A percentile compares a stretch with the other conserved stretches of the same genome.
These are phyloP conservation scores for Pseudomyrmex sp. DNA, from an alignment of 1,140 invertebrate genomes.

Conservation along the genomic window DNA sequence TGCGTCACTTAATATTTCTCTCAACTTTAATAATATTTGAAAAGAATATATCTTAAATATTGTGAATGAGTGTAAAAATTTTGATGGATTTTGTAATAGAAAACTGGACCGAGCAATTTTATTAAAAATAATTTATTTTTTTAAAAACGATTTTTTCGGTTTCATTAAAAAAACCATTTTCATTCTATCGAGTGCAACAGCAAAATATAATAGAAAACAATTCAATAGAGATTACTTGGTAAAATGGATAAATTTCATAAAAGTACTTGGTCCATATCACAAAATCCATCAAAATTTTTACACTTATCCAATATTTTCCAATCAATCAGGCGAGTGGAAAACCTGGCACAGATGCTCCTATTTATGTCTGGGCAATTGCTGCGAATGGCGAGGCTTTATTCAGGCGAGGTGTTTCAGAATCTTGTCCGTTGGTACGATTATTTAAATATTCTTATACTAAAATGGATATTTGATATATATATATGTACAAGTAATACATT, in stretches of 20 bases:
- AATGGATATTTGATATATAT: no score
- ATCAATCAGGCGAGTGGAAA: slow-evolving; percentile 73
- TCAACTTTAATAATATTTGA: slow-evolving; percentile 16
- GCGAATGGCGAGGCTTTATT: slow-evolving; percentile 93
- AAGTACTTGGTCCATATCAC: no score
- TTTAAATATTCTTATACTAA: slow-evolving; percentile 24
- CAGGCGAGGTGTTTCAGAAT: slow-evolving; percentile 90
- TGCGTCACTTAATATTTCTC: slow-evolving; percentile 74
- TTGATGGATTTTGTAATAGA: no score
- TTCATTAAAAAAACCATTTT: no score
- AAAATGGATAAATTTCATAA: no score
- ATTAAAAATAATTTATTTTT: no score
- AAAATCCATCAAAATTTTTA: no score
- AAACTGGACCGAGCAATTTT: no score
- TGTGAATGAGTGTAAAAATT: background rate
- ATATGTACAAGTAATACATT: slow-evolving; percentile 15
- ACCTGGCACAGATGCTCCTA: slow-evolving; percentile 80
- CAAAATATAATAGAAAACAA: no score
- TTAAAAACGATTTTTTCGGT: no score
- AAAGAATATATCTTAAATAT: slow-evolving; percentile 20
- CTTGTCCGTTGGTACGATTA: slow-evolving; percentile 88
- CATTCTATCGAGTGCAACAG: no score
- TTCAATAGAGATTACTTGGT: no score
- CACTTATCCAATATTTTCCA: background rate
- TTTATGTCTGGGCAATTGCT: slow-evolving; percentile 93